Evolutionary conservation across 2,888 invertebrate species (phyloP).

Genomic region (Pristionchus maxplancki): DNA sequence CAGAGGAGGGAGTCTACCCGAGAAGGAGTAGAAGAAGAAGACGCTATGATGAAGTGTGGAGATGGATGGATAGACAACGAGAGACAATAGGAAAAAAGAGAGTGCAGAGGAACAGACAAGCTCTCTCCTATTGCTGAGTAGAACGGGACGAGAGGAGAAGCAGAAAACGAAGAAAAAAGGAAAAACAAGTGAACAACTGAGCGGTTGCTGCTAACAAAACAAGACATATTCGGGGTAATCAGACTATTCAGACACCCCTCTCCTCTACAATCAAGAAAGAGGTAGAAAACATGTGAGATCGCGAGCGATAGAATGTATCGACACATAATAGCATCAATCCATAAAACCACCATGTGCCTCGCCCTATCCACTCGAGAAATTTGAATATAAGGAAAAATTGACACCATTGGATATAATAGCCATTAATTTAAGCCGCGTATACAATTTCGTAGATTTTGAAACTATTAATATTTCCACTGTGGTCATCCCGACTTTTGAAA

Average conservation of each 20-base stretch:
- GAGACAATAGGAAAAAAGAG: background rate
- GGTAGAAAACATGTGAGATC: background rate
- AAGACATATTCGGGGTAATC: background rate
- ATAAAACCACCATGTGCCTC: no score
- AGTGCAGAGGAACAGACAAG: background rate
- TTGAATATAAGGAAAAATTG: no score
- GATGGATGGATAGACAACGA: background rate
- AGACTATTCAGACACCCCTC: background rate
- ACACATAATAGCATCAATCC: no score
- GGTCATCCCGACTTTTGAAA: background rate
- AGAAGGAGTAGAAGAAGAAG: background rate
- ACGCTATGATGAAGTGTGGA: constrained; percentile 30
- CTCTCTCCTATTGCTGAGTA: background rate
- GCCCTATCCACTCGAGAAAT: no score
- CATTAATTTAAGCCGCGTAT: no score
- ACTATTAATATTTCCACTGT: no score
- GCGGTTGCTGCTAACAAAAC: constrained; percentile 1
- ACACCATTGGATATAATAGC: no score
- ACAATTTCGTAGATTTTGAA: no score
- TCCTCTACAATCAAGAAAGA: background rate
- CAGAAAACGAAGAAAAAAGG: background rate
- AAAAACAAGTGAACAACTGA: constrained; percentile 1
- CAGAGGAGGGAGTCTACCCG: background rate
- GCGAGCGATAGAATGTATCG: background rate
- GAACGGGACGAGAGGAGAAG: background rate